Percentiles rank a stretch among this genome's conserved stretches.
These are phyloP conservation scores for Microdon myrmicae DNA, from an alignment of 2,888 invertebrate genomes.

Conservation along the genomic window DNA sequence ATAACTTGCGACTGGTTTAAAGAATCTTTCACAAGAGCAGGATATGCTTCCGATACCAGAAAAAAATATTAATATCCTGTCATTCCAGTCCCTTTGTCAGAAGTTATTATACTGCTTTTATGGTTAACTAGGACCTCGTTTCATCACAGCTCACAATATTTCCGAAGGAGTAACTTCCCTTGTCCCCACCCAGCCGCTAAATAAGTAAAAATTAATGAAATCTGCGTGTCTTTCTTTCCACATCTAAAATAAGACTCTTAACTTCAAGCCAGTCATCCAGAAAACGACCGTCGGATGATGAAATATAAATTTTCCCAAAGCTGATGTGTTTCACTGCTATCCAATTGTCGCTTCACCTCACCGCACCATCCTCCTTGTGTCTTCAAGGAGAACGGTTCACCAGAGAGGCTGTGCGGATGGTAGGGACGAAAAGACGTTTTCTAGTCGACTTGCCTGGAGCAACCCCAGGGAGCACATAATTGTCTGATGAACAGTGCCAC, in stretches of 20 bases:
- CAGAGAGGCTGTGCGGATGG: no score
- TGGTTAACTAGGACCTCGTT: no score
- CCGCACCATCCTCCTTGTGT: conserved; percentile 2
- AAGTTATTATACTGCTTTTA: no score
- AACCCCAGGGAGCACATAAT: conserved; percentile 35
- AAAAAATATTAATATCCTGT: no score
- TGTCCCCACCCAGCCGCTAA: no score
- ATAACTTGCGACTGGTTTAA: no score
- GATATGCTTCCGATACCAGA: no score
- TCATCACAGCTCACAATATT: no score
- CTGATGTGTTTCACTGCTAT: neutral
- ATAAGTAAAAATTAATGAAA: conserved; percentile 30
- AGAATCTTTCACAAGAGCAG: no score
- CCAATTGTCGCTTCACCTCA: neutral
- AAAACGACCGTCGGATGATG: conserved; percentile 41
- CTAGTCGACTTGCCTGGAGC: conserved; percentile 40
- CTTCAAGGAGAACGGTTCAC: conserved; percentile 20
- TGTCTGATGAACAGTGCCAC: conserved; percentile 19
- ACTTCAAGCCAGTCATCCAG: conserved; percentile 34
- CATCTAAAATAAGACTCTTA: conserved; percentile 28
- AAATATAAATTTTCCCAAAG: conserved; percentile 17
- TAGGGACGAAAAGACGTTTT: conserved; percentile 32
- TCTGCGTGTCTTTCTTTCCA: conserved; percentile 9
- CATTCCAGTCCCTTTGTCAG: no score
- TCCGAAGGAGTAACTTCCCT: no score